Percentiles rank a stretch among this genome's conserved stretches.
These are phyloP conservation scores for Alentia gelatinosa DNA, from an alignment of 2,888 invertebrate genomes.

Conservation along the genomic window DNA sequence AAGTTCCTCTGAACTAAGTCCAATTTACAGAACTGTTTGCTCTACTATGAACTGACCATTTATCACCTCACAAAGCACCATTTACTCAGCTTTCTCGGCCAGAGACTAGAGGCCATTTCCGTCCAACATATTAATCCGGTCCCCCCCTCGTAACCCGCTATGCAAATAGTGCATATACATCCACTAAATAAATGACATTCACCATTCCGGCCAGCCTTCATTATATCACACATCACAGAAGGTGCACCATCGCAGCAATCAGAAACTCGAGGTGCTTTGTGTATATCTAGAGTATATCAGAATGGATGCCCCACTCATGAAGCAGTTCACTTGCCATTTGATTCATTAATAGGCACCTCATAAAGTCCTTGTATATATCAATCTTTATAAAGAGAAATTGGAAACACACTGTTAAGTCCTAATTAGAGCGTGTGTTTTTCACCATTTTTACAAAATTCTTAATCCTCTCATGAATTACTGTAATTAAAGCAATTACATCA, in stretches of 20 bases:
- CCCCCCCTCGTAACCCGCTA: background rate
- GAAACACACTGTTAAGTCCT: no score
- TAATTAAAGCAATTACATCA: no score
- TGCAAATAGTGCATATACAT: background rate
- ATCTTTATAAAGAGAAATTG: background rate
- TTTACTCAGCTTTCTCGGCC: background rate
- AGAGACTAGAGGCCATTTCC: background rate
- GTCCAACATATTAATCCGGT: background rate
- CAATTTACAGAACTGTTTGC: background rate
- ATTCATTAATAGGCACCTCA: background rate
- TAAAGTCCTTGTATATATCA: background rate
- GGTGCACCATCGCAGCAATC: background rate
- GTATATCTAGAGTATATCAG: background rate
- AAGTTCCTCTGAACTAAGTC: background rate
- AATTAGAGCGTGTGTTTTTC: no score
- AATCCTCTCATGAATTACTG: no score
- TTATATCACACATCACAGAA: constrained; percentile 24
- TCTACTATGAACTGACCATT: background rate
- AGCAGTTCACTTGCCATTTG: background rate
- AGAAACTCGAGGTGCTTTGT: background rate
- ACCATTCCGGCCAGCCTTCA: background rate
- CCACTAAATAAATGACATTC: background rate
- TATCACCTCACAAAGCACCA: background rate
- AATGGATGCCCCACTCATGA: background rate
- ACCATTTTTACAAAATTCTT: no score